phyloP scores from a whole-genome alignment of 2,888 invertebrate genomes.

The Melitaea athalia region DNA sequence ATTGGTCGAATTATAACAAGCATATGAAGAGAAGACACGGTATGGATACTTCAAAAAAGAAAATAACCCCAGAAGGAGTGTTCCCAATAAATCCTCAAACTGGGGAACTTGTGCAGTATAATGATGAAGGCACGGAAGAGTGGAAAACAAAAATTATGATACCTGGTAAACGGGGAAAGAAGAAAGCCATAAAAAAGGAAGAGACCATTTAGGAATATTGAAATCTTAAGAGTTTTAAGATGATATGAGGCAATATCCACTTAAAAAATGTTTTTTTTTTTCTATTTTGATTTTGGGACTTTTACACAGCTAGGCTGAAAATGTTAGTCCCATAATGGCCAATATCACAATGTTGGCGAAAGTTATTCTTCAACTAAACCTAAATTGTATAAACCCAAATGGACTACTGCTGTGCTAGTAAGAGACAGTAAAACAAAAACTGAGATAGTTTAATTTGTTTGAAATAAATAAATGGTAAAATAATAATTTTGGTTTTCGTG shows the following conservation, averaged over 20 bases:
- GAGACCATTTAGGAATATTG: conserved; percentile 35
- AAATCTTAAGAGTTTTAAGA: background rate
- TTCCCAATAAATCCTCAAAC: conserved; percentile 74
- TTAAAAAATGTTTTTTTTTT: no score
- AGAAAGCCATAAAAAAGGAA: conserved; percentile 61
- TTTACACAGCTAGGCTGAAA: no score
- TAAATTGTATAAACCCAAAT: no score
- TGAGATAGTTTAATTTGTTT: no score
- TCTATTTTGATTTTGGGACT: background rate
- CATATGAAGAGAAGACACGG: conserved; percentile 90
- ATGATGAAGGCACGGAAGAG: conserved; percentile 67
- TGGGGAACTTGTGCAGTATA: conserved; percentile 65
- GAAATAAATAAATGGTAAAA: no score
- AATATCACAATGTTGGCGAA: no score
- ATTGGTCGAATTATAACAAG: conserved; percentile 92
- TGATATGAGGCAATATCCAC: background rate
- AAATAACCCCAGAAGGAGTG: conserved; percentile 80
- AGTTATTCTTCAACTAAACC: no score
- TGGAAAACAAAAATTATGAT: conserved; percentile 76
- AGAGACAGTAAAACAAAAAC: no score
- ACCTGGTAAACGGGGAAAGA: conserved; percentile 70
- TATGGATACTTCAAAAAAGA: conserved; percentile 72
- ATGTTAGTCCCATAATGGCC: no score
- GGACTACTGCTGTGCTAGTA: no score
- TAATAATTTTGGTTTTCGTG: no score